Evolutionary conservation across 2,113 vertebrate genomes (phyloP).

Genomic region (Eulemur rufifrons): DNA sequence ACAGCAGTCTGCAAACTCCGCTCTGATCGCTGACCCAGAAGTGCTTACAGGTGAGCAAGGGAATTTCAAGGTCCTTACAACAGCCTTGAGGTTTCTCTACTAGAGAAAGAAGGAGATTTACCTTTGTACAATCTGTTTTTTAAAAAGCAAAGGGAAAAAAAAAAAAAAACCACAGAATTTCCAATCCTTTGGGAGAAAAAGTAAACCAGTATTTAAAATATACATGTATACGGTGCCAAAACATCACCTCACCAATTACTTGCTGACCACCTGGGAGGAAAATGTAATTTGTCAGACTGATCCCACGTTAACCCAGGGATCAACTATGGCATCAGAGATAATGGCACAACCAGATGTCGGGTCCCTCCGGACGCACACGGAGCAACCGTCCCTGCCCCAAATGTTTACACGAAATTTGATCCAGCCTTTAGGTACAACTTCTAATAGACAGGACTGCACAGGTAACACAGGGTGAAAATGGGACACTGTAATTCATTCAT

Average conservation of each 20-base stretch:
- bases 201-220: not conserved
- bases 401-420: not conserved
- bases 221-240: not conserved
- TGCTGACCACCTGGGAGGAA: not conserved
- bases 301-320: not conserved
- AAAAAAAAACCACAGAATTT: not conserved
- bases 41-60: not conserved
- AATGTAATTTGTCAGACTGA: not conserved
- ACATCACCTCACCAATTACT: not conserved
- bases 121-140: not conserved
- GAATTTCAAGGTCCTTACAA: not conserved
- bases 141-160: too few species aligned
- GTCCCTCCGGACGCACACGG: not conserved
- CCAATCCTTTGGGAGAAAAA: not conserved
- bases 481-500: not conserved
- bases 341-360: rapidly evolving
- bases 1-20: too few species aligned
- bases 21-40: not conserved
- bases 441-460: not conserved
- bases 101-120: not conserved
- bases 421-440: not conserved
- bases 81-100: rapidly evolving
- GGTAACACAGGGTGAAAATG: not conserved
- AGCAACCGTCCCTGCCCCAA: not conserved
- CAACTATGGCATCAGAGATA: too few species aligned